phyloP scores from a whole-genome alignment of 2,888 invertebrate species.

The Teinopalpus imperialis region DNA sequence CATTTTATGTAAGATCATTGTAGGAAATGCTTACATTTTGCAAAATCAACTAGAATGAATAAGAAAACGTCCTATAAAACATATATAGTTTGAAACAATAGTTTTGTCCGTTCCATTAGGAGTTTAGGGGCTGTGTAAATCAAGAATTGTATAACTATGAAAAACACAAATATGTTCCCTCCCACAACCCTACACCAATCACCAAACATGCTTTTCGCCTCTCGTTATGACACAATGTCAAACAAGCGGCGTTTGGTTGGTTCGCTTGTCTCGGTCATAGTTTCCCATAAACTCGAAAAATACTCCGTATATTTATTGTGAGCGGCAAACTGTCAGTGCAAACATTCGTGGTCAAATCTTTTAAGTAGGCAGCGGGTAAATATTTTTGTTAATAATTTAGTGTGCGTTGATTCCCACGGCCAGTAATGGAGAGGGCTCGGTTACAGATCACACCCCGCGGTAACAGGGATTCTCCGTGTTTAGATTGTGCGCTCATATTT shows the following conservation, averaged over 20 bases:
- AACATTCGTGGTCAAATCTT: conserved; percentile 78
- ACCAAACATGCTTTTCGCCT: conserved; percentile 36
- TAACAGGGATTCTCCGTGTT: conserved; percentile 43
- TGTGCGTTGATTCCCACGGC: conserved; percentile 70
- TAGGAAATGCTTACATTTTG: too few species aligned
- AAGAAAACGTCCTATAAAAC: too few species aligned
- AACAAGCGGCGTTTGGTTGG: conserved; percentile 44
- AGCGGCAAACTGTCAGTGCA: conserved; percentile 72
- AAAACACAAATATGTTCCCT: conserved; percentile 28
- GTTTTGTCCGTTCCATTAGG: too few species aligned
- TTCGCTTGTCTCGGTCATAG: conserved; percentile 44
- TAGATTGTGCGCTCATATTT: conserved; percentile 40
- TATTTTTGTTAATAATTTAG: conserved; percentile 81
- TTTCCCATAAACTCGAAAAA: conserved; percentile 76
- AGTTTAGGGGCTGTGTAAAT: too few species aligned
- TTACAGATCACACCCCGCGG: conserved; percentile 64
- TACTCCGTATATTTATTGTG: conserved; percentile 66
- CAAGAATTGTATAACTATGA: conserved; percentile 29
- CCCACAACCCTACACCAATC: conserved; percentile 33
- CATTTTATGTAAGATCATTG: too few species aligned
- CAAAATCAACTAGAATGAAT: too few species aligned
- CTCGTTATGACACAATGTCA: conserved; percentile 56
- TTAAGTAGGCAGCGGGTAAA: conserved; percentile 80
- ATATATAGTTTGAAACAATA: too few species aligned
- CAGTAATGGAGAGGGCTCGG: conserved; percentile 60